Base-by-base conservation (phyloP, 2,113 vertebrate species). In the Xiphophorus hellerii region DNA sequence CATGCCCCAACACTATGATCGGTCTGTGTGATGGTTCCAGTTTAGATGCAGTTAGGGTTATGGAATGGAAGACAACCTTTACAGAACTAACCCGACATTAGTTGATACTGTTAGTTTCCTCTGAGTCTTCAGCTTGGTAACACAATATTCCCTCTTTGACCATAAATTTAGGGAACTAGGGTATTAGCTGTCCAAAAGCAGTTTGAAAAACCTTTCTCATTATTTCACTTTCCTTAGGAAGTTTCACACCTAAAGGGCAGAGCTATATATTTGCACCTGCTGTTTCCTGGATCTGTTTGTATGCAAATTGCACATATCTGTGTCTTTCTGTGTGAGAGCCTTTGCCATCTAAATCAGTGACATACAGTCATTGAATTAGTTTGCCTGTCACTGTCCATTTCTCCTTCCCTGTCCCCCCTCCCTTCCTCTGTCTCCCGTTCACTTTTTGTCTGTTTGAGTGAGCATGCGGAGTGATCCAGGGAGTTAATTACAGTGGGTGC, bases 401-500 rank as follows among this genome's bases (percentile, higher is more conserved):
- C 64, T 69, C 58, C 39, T 62, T 31, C 69, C 78, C 69, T 60
- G 22, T 10, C 75, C 74, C 69, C 65, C 20, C 71, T 62, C 82
- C 54, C 78, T 62, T 65, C 11, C 61, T 31, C 71, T 62, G 81
- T 66, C 77, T n/a, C 27, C 76, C 83, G 68, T 74, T 88, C 81
- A 79, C 80, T 84, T 87, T 92, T 85, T 92, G 90, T 88, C 82
- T 86, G 75, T 89, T 87, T 83, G 92, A 91, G 89, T 89, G 89
- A 93, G 89, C 92, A 90, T 89, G 90, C 91, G 90, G 90, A 84
- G 90, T 91, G 92, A 94, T 93, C 92, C 93, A 89, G 88, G 92
- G 92, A 93, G 93, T 94, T 94, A 93, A 93, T 93, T 94, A 92
- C 88, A 92, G 90, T 90, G 89, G 91, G 83, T 92, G 90, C 88